phyloP scores from a whole-genome alignment of 2,797 vertebrate species.

The Carcharodon carcharias region DNA sequence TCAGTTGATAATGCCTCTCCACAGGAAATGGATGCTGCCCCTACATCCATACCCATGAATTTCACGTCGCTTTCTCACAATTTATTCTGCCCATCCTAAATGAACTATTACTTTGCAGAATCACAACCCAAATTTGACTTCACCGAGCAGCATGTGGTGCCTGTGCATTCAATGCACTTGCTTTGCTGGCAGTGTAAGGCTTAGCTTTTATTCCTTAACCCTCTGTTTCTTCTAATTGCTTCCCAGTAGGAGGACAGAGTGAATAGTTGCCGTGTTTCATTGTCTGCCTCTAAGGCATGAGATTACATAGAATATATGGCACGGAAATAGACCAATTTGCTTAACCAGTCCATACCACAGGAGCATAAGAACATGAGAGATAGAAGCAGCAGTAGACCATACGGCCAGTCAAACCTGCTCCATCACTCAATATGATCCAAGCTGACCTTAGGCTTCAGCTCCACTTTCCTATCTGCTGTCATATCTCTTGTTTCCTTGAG shows the following conservation, averaged over 20 bases:
- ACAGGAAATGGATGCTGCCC: not conserved
- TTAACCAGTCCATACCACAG: no score
- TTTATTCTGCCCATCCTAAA: not conserved
- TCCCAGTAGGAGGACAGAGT: not conserved
- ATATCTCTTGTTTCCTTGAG: not conserved
- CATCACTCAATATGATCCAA: not conserved
- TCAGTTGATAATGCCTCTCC: not conserved
- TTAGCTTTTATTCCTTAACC: not conserved
- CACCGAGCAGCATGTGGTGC: not conserved
- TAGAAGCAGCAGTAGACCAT: no score
- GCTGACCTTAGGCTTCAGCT: not conserved
- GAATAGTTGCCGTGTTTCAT: not conserved
- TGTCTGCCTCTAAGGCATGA: not conserved
- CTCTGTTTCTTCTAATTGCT: not conserved
- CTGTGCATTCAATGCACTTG: not conserved
- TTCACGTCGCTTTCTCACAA: not conserved
- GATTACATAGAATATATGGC: no score
- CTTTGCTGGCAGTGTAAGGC: not conserved
- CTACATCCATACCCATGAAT: not conserved
- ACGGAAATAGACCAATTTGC: no score
- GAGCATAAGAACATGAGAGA: no score
- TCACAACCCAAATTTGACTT: not conserved
- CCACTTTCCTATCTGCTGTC: not conserved
- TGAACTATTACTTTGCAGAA: not conserved
- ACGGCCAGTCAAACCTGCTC: not conserved